Base-by-base conservation (phyloP, 1,140 invertebrate genomes). In the Danaus melanippus region DNA sequence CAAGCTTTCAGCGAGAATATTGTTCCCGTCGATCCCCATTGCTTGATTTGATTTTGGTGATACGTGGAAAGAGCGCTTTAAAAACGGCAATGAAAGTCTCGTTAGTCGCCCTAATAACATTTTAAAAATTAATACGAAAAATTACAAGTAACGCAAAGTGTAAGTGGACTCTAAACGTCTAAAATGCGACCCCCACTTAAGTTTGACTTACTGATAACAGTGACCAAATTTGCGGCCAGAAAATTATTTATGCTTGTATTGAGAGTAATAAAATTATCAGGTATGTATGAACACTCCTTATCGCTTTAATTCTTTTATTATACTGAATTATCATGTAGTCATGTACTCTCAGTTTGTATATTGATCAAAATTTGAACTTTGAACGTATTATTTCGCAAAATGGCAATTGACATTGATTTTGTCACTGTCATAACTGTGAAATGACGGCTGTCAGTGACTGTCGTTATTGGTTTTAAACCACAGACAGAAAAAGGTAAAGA, bases 1-100 rank as follows among this genome's bases (percentile, higher is more conserved):
- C 55, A 96, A 80, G 46, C 93, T 90, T 76, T 93, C 90, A 0
- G 94, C 94, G 56, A 94, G 84, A 58, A 96, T 91, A 67, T 90
- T 89, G 81, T 93, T 93, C 45, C 93, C 94, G 81, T 93, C 92
- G 53, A 92, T 83, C 9, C 67, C 70, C 84, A 86, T 86, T 40
- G 63, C 68, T 79, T 67, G 69, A 50, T 63, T 79, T 67, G 80
- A 66, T 62, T 71, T 79, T 55, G 57, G 64, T 9, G 77, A 73
- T 56, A 76, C 54, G 67, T 82, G 74, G 58, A 82, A 63, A 49
- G 69, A 76, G 69, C 77, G 76, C 57, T 62, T 69, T 40, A 67
- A 50, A 49, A 32, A 57, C 46, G 41, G 32, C 53, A 56, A 53
- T 44, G 50, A 42, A 46, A 53, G 51, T 64, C 68, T 71, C 47